Evolutionary conservation across 1,140 invertebrate species (phyloP).

Genomic region (Aporrectodea caliginosa): DNA sequence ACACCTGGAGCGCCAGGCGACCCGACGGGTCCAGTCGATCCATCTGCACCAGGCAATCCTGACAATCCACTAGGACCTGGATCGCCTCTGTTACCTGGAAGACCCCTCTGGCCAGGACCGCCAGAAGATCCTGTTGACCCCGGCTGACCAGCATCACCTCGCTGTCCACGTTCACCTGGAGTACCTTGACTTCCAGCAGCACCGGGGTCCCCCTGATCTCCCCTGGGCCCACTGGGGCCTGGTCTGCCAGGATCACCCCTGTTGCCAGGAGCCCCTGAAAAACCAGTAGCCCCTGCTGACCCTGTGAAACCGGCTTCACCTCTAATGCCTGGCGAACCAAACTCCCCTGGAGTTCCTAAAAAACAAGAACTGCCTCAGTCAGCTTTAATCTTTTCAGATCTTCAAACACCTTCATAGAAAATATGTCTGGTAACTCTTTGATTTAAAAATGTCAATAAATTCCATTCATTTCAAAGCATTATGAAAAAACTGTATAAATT

Average conservation of each 20-base stretch:
- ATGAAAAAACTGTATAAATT: no score
- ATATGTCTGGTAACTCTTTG: no score
- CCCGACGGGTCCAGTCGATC: neutral
- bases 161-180: neutral
- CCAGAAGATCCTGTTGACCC: neutral
- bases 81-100: neutral
- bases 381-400: no score
- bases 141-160: neutral
- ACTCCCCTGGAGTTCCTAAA: neutral
- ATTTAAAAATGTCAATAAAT: no score
- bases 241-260: conserved; percentile 3
- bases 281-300: conserved; percentile 10
- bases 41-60: neutral
- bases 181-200: neutral
- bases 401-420: no score
- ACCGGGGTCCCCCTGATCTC: neutral
- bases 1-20: neutral
- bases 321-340: neutral
- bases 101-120: neutral
- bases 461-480: no score
- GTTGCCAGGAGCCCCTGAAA: conserved; percentile 12
- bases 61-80: neutral
- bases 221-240: conserved; percentile 57
- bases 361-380: neutral
- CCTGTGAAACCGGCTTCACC: conserved; percentile 34